Percentiles rank a stretch among this genome's conserved stretches.
Conservation (phyloP, 2,113 vertebrate genomes). For the Phyllostomus hastatus region DNA sequence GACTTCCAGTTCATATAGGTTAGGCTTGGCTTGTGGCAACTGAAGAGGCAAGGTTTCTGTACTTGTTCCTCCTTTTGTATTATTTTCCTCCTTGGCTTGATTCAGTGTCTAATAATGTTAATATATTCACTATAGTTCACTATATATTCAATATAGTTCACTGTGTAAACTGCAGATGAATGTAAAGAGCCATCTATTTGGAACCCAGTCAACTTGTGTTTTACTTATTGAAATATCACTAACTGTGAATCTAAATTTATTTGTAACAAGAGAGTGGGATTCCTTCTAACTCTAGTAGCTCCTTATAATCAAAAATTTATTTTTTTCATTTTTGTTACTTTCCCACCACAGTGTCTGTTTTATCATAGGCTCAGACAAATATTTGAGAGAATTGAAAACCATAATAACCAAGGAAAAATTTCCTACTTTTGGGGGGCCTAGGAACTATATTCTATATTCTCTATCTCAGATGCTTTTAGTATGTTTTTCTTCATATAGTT, state of each 20-base stretch:
- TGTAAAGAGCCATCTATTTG: background rate
- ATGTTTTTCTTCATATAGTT: background rate
- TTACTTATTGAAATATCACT: background rate
- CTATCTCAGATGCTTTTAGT: slow-evolving; percentile 4
- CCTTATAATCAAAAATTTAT: background rate
- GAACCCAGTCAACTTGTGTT: background rate
- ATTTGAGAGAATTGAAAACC: background rate
- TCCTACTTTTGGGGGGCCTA: background rate
- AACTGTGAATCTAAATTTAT: background rate
- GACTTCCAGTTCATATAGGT: background rate
- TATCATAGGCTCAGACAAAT: background rate
- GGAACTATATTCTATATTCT: background rate
- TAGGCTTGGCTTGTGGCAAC: background rate
- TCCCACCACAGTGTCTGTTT: background rate
- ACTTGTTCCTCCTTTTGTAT: background rate
- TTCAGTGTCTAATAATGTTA: slow-evolving; percentile 7
- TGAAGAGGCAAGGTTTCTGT: background rate
- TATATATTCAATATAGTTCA: too few relatives aligned
- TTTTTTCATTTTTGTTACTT: slow-evolving; percentile 31
- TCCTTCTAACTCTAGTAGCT: background rate
- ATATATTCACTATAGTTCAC: background rate
- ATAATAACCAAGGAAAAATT: background rate
- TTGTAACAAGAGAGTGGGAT: slow-evolving; percentile 9
- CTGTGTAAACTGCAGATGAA: background rate
- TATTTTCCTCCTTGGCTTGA: background rate